Conservation (phyloP, 2,888 invertebrate species). For the Allacma fusca region DNA sequence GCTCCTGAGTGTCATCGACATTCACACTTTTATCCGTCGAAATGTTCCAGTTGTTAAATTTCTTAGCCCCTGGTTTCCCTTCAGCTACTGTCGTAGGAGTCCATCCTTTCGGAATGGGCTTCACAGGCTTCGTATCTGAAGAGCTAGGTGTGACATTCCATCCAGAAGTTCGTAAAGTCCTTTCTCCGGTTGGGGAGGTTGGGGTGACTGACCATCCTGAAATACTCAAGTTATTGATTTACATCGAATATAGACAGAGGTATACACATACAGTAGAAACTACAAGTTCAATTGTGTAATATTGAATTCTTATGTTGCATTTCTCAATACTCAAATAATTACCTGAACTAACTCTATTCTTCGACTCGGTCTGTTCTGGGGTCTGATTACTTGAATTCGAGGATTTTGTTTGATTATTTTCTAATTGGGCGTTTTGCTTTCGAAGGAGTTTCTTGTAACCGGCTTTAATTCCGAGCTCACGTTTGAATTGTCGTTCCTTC, state of each 20-base stretch:
- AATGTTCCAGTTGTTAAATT: not conserved
- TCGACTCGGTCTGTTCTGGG: too few relatives aligned
- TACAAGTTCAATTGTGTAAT: too few relatives aligned
- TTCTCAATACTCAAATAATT: too few relatives aligned
- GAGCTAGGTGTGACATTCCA: not conserved
- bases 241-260: too few relatives aligned
- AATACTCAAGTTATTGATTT: not conserved
- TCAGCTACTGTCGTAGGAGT: not conserved
- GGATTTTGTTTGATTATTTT: too few relatives aligned
- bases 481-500: not conserved
- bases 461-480: slow-evolving; percentile 32
- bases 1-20: too few relatives aligned
- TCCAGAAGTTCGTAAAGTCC: not conserved
- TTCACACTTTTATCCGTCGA: not conserved
- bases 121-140: not conserved
- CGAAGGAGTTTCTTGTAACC: slow-evolving; percentile 6
- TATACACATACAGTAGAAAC: too few relatives aligned
- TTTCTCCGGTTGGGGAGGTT: not conserved
- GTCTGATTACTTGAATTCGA: too few relatives aligned
- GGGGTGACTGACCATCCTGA: not conserved
- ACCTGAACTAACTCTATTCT: too few relatives aligned
- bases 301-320: too few relatives aligned
- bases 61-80: not conserved
- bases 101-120: not conserved
- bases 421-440: not conserved